Evolutionary conservation across 2,113 vertebrate genomes (phyloP), one percentile per base, ranked within the genome.

Genomic region (Limanda limanda): DNA sequence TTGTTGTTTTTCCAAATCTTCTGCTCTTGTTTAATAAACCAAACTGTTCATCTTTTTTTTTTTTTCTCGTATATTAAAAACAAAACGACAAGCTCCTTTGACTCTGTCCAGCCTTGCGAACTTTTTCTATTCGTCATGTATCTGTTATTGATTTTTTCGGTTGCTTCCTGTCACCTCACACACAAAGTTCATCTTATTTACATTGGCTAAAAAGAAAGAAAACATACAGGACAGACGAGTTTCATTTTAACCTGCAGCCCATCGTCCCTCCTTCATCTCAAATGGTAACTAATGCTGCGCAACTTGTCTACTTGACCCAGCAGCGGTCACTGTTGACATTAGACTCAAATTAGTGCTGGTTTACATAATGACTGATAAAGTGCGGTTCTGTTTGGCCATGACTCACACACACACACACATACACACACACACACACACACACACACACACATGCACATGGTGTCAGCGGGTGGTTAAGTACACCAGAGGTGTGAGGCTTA

Each of bases 331-430:
- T 88, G 82, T 92, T 91, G 86, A 92, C 85, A 86, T 79, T 85
- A 55, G 64, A 78, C 54, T 88, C 74, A 86, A 85, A 90, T 92
- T 91, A 90, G 79, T 59, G 57, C 45, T 40, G 63, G 86, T 91
- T 92, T 91, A 91, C 81, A 88, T 88, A 92, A 92, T 80, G 78
- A 24, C 76, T 79, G 82, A 88, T 89, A 91, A 87, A 71, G 63
- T 66, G 83, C 71, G 71, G 48, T 78, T 73, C 59, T 83, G 76
- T 90, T 82, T 82, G 82, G 51, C 79, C 25, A 72, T 72, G 56
- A 81, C 71, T 69, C 69, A 31, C 31, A 31, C 31, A 31, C 31
- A 1, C 27, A 27, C 27, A 27, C 27, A 4, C 27, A 27, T 4
- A 27, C 27, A 27, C 27, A 27, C 27, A 27, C 27, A 27, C 27